Base-by-base conservation (phyloP, 2,797 vertebrate species). In the Xerus rutilus region DNA sequence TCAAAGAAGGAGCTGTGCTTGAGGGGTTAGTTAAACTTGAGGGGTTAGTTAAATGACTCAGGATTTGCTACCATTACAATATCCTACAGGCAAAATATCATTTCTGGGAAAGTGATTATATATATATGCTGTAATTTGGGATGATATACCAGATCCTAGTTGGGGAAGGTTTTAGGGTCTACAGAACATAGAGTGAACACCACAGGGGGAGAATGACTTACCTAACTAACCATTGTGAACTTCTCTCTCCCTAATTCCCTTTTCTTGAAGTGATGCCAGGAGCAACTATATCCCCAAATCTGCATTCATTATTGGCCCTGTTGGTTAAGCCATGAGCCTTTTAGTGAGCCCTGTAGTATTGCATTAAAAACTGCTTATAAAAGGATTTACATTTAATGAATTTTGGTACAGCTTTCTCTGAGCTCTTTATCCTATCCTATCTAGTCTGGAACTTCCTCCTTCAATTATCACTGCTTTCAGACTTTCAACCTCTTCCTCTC, bases 311-410 rank as follows among this genome's bases (percentile, higher is more conserved):
- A 91, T 96, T 97, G 96, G 93, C 57, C 93, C 76, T 94, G 3
- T 93, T 95, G 94, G 97, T 95, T 98, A 97, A 97, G 94, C 86
- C 72, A 39, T 93, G 73, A 49, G 89, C 84, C 97, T 96, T 93
- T 82, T 84, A 70, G 86, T 87, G 96, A 96, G 94, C 96, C 91
- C 89, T 93, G 76, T 95, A 92, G 94, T 96, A 95, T 91, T 97
- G 96, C 94, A 94, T 97, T 97, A 97, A 96, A 96, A 97, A 95
- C 87, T 96, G 94, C 96, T 96, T 96, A 97, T 85, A 54, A 96
- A 96, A 97, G 97, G 97, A 97, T 97, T 98, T 97, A 49, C 93
- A 93, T 90, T 93, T 98, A 97, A 97, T 98, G 96, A 98, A 94
- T 96, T 97, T 97, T 79, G 91, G 86, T 94, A 57, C 81, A 67